Conservation (phyloP, 2,797 vertebrate species). For the Poecilia gillii region DNA sequence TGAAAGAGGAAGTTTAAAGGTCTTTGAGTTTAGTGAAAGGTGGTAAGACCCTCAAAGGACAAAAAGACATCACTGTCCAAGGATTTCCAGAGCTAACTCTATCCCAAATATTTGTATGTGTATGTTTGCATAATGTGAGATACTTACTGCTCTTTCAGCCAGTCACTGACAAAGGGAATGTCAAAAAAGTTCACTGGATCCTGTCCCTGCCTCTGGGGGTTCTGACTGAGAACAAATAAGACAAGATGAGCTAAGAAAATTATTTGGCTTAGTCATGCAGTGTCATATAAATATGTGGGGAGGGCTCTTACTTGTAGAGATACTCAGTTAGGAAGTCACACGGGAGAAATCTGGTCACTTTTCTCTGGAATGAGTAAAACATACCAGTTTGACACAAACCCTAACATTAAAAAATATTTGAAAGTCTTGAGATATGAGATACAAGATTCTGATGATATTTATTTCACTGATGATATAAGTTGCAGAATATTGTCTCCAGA, state of each 20-base stretch:
- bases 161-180: constrained; percentile 89
- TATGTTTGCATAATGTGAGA: neutral
- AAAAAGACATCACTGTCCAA: neutral
- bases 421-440: neutral
- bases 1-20: neutral
- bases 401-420: neutral
- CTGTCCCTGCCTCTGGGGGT: constrained; percentile 79
- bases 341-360: constrained; percentile 86
- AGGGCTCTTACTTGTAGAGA: constrained; percentile 91
- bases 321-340: constrained; percentile 91
- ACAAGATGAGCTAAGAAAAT: neutral
- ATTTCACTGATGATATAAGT: neutral
- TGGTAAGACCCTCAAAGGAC: neutral
- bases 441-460: neutral
- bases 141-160: constrained; percentile 89
- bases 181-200: constrained; percentile 67
- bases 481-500: neutral
- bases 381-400: neutral
- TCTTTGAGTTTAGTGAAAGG: neutral
- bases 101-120: neutral
- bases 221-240: constrained; percentile 78
- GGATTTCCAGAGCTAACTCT: neutral
- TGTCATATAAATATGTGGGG: constrained; percentile 2
- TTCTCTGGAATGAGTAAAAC: constrained; percentile 80
- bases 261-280: neutral